phyloP scores from a whole-genome alignment of 1,140 invertebrate genomes.

The Hypsibius dujardini region DNA sequence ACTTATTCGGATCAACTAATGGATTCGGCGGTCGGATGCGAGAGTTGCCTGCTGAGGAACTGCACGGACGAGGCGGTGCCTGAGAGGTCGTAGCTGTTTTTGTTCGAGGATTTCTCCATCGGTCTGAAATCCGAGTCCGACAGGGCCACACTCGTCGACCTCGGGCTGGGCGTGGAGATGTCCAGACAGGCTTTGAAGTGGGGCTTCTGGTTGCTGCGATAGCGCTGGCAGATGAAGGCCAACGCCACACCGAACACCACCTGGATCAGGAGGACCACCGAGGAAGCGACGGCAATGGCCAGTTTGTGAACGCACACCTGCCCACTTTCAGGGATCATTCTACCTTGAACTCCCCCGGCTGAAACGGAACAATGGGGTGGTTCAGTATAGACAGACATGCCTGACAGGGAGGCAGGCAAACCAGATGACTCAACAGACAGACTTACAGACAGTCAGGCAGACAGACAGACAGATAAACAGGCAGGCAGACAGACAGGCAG shows the following conservation, averaged over 20 bases:
- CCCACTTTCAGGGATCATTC: not conserved
- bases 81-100: not conserved
- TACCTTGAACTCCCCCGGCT: not conserved
- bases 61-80: not conserved
- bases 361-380: not conserved
- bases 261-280: slow-evolving; percentile 14
- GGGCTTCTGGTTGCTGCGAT: not conserved
- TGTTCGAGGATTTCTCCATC: not conserved
- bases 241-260: not conserved
- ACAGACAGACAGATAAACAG: too few species aligned
- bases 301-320: slow-evolving; percentile 9
- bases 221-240: slow-evolving; percentile 15
- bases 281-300: slow-evolving; percentile 11
- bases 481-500: too few species aligned
- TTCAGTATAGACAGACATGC: too few species aligned
- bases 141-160: too few species aligned
- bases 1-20: too few species aligned
- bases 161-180: slow-evolving; percentile 6
- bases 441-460: too few species aligned
- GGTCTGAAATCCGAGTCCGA: too few species aligned
- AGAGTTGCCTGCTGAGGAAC: too few species aligned
- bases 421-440: too few species aligned
- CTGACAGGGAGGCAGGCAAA: too few species aligned
- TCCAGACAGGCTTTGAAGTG: slow-evolving; percentile 9
- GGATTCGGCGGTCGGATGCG: too few species aligned